Base-by-base conservation (phyloP, 2,888 invertebrate genomes). In the Calameuta idolon region DNA sequence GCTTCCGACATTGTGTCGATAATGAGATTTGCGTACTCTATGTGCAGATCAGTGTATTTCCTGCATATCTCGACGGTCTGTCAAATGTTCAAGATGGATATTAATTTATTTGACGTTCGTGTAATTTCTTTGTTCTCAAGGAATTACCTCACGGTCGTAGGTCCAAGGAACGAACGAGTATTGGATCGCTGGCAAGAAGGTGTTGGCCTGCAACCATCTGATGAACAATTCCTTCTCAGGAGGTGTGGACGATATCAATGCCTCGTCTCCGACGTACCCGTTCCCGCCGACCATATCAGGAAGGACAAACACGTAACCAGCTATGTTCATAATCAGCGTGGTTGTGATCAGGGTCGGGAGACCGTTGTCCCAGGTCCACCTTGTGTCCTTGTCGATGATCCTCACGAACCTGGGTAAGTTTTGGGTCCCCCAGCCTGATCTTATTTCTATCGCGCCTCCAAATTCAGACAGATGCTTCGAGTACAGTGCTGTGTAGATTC, bases 111-210 rank as follows among this genome's bases (percentile, higher is more conserved):
- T 15, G 4, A 40, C 0, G 15, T 40, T 93, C 92, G 1, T 94
- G 93, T 86, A 94, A 93, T 92, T 15, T 40, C 15, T 15, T 40
- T 15, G 1, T 40, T 40, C 15, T 40, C 4, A 40, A 55, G 40
- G 68, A 76, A 74, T 82, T 80, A 87, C 89, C 80, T 89, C 93
- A 15, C 93, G 87, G 86, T 95, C 95, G 87, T 94, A 96, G 81
- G 95, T 94, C 97, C 97, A 97, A 0, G 97, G 97, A 0, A 94
- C 94, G 79, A 94, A 94, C 0, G 97, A 97, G 86, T 95, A 96
- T 91, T 97, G 97, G 92, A 97, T 93, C 0, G 94, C 92, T 0
- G 97, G 97, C 93, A 97, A 93, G 87, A 96, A 96, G 0, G 94
- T 94, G 79, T 95, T 96, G 0, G 95, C 94, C 88, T 96, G 95